phyloP scores from a whole-genome alignment of 2,113 vertebrate genomes.

The Candoia aspera region DNA sequence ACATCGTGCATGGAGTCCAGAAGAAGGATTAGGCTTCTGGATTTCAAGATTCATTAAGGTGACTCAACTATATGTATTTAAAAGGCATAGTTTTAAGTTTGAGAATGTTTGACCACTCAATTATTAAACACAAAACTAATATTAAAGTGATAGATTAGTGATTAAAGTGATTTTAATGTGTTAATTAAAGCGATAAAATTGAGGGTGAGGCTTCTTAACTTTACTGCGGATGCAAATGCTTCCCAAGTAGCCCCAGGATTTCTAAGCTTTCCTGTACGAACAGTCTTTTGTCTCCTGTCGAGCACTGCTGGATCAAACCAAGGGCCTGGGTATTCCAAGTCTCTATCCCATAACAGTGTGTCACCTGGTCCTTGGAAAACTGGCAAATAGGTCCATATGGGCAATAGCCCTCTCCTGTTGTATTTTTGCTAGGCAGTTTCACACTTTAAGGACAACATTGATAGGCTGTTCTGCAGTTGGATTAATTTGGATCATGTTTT shows the following conservation, averaged over 20 bases:
- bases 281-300: not conserved
- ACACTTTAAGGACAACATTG: not conserved
- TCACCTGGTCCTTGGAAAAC: not conserved
- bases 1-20: conserved; percentile 3
- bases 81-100: not conserved
- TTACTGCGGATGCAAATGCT: not conserved
- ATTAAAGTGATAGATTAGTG: not conserved
- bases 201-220: not conserved
- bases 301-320: not conserved
- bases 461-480: not conserved
- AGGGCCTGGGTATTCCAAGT: not conserved
- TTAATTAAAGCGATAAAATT: not conserved
- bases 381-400: not conserved
- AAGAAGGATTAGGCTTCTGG: conserved; percentile 16
- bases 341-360: not conserved
- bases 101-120: not conserved
- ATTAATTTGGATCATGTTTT: not conserved
- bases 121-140: not conserved
- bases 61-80: not conserved
- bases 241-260: not conserved
- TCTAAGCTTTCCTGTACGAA: not conserved
- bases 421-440: not conserved
- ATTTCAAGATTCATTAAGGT: conserved; percentile 10
- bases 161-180: not conserved
- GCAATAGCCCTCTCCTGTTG: not conserved